phyloP scores from a whole-genome alignment of 2,113 vertebrate species.

The Potamarius usumacintae region DNA sequence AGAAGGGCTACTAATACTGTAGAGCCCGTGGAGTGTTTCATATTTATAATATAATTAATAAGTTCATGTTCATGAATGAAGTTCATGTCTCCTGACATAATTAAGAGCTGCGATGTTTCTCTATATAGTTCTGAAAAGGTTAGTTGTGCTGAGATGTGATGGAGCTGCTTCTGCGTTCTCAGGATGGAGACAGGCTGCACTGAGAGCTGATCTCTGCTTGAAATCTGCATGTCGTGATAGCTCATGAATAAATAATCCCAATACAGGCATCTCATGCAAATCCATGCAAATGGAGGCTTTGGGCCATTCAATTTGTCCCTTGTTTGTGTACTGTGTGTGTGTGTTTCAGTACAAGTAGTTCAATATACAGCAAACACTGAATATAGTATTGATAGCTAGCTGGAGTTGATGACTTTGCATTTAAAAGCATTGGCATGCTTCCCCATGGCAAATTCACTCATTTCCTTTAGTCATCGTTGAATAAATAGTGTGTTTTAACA shows the following conservation, averaged over 20 bases:
- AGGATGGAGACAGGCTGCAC: conserved; percentile 35
- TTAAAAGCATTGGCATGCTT: conserved; percentile 36
- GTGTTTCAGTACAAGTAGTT: conserved; percentile 42
- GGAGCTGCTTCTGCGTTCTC: conserved; percentile 21
- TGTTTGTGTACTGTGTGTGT: conserved; percentile 45
- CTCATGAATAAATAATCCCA: conserved; percentile 61
- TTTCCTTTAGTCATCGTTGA: conserved; percentile 29
- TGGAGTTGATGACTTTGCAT: conserved; percentile 50
- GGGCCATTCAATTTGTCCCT: conserved; percentile 48
- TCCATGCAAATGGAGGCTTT: conserved; percentile 59
- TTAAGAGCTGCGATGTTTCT: background rate
- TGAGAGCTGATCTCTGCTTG: conserved; percentile 48
- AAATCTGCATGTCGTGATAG: conserved; percentile 57
- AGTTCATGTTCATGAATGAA: background rate
- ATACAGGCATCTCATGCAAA: conserved; percentile 57
- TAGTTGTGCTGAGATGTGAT: background rate
- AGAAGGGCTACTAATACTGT: background rate
- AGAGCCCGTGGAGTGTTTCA: background rate
- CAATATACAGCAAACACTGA: conserved; percentile 16
- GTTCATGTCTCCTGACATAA: background rate
- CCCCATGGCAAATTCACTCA: conserved; percentile 15
- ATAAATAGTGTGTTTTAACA: conserved; percentile 15
- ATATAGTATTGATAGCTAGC: conserved; percentile 27
- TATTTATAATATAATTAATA: background rate
- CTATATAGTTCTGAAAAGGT: background rate